Base-by-base conservation (phyloP, 2,888 invertebrate species). In the Unio delphinus region DNA sequence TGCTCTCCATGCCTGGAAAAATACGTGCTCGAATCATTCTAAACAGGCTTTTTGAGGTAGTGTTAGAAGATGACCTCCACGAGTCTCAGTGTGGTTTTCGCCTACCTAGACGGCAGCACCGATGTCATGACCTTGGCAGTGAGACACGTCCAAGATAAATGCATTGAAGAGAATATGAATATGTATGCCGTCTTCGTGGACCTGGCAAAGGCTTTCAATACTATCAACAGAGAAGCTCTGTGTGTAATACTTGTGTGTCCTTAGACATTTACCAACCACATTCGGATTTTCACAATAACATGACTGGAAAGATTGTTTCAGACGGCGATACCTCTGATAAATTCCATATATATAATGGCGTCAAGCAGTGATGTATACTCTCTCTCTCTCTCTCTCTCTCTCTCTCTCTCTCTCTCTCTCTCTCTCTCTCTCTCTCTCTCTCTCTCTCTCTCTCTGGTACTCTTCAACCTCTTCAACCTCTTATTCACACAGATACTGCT, bases 141-240 rank as follows among this genome's bases (percentile, higher is more conserved):
- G 55, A 17, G 28, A 55, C 55, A 23, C 20, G 23, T 23, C 23
- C 23, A 23, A 23, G 23, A 23, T 23, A 23, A 23, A 23, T 23
- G 23, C 23, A 23, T 23, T 23, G 23, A 23, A 23, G 23, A 23
- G 23, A 23, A 23, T 23, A 23, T 23, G 23, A 23, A 23, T n/a
- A 7, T 45, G 20, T 64, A 54, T 64, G 64, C 55, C 5, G 64
- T 64, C 23, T 64, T 64, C 26, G 55, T 64, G 5, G 64, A 64
- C 64, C 26, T 64, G 6, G 55, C 64, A n/a, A 64, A 64, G n/a
- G 64, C 64, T 18, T 64, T 64, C 54, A 28, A 64, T n/a, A 64
- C 64, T 17, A 55, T 64, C 11, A 64, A 64, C 20, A 18, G 57
- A n/a, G 58, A 58, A 2, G 65, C 65, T 6, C 34, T 65, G 6